Evolutionary conservation across 1,140 invertebrate genomes (phyloP), one percentile per base, ranked within the genome.

Genomic region (Octopus sinensis): DNA sequence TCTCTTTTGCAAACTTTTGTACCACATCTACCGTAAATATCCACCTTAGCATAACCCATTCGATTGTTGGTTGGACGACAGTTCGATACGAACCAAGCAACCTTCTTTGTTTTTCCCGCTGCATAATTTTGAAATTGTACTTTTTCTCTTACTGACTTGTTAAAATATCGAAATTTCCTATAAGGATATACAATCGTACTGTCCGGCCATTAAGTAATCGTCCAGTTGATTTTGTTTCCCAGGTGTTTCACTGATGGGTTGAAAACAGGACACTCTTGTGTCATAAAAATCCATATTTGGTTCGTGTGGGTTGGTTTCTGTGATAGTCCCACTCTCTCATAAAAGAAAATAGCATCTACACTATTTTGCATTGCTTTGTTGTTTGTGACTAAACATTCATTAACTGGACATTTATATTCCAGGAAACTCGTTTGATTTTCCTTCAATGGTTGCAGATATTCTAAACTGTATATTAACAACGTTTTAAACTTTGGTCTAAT

Each of bases 51-150:
- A 77, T 83, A 84, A n/a, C 62, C 80, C 75, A 53, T 87, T 85
- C 75, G 86, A 86, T 53, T 83, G 30, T 84, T 98, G 53, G 95
- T 93, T 1, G 96, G 95, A 83, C 94, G 95, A 89, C 97, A 99
- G 91, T 98, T 98, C 51, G 96, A 98, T 23, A 98, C 97, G 90
- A 98, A 98, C 97, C 97, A 98, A 62, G 96, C 97, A 5, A 97
- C 96, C 51, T 85, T 87, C 83, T 90, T 90, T 0, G 85, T 89
- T 82, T 90, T 90, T 10, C 89, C 90, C 4, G 52, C 80, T 4
- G 90, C 88, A 82, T 89, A 90, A 84, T 89, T 89, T 83, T 86
- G 88, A n/a, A 82, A 82, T 12, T 86, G 86, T 23, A 81, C 82
- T 53, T 85, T 81, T 9, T 10, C 62, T 10, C 9, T 9, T n/a